These are phyloP conservation scores for Rhizoglyphus robini DNA, from an alignment of 1,140 invertebrate genomes.

Conservation along the genomic window DNA sequence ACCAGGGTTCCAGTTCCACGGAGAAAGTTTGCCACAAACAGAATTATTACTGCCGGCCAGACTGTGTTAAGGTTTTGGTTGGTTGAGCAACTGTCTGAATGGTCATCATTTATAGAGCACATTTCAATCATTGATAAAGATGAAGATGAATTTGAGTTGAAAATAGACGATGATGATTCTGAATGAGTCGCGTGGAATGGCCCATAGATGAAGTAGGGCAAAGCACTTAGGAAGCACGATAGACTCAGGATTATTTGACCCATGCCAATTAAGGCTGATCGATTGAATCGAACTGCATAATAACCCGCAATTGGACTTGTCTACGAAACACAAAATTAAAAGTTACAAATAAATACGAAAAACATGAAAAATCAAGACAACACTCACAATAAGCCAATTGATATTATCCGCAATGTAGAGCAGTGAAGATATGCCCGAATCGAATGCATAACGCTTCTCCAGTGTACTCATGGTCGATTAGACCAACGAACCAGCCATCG, in stretches of 20 bases:
- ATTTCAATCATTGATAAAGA: no score
- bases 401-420: no score
- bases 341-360: no score
- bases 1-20: constrained; percentile 27
- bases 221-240: constrained; percentile 47
- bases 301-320: constrained; percentile 42
- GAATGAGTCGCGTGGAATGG: no score
- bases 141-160: background rate
- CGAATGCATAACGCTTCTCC: constrained; percentile 64
- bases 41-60: constrained; percentile 15
- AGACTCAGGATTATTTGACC: constrained; percentile 52
- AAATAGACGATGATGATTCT: background rate
- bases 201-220: constrained; percentile 54
- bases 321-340: no score
- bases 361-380: no score
- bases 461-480: constrained; percentile 50
- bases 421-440: constrained; percentile 55
- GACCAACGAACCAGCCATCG: constrained; percentile 59
- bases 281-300: constrained; percentile 48
- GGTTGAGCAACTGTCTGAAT: no score
- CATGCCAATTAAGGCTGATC: constrained; percentile 51
- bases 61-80: no score
- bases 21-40: no score
- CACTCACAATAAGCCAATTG: constrained; percentile 24
- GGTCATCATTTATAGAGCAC: no score